Conservation (phyloP, 2,113 vertebrate species). For the Pelmatolapia mariae region DNA sequence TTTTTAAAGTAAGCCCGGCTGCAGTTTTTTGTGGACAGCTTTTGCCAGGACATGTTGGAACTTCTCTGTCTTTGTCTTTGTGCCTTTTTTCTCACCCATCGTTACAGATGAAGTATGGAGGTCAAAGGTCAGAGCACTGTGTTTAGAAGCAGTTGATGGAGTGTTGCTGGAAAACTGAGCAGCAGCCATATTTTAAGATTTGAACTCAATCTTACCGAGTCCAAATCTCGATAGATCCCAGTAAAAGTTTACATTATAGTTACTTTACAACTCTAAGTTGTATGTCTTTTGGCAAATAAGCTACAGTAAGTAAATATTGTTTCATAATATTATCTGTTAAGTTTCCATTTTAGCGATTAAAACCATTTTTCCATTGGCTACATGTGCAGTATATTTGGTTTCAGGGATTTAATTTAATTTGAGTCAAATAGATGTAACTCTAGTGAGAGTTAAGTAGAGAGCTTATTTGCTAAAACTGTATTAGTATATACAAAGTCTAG, state of each 20-base stretch:
- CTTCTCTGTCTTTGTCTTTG: slow-evolving; percentile 19
- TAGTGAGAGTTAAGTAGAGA: not conserved
- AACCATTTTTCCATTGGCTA: not conserved
- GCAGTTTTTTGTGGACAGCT: not conserved
- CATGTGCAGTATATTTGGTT: not conserved
- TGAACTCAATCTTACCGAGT: not conserved
- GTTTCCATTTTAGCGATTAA: not conserved
- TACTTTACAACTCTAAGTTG: not conserved
- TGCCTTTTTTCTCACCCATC: slow-evolving; percentile 2
- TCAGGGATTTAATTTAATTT: slow-evolving; percentile 11
- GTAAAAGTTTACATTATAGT: not conserved
- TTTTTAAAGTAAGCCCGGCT: not conserved
- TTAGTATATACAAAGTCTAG: not conserved
- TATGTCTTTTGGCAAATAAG: not conserved
- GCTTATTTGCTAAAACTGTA: not conserved
- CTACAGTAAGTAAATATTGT: not conserved
- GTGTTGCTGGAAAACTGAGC: not conserved
- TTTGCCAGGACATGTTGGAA: slow-evolving; percentile 28
- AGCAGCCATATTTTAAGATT: not conserved
- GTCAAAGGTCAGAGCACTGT: slow-evolving; percentile 30
- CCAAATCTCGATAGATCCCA: not conserved
- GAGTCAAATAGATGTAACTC: not conserved
- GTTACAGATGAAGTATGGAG: slow-evolving; percentile 4
- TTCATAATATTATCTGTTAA: not conserved
- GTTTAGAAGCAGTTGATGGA: slow-evolving; percentile 23